Evolutionary conservation across 2,888 invertebrate species (phyloP).

Genomic region (Diarsia mendica): DNA sequence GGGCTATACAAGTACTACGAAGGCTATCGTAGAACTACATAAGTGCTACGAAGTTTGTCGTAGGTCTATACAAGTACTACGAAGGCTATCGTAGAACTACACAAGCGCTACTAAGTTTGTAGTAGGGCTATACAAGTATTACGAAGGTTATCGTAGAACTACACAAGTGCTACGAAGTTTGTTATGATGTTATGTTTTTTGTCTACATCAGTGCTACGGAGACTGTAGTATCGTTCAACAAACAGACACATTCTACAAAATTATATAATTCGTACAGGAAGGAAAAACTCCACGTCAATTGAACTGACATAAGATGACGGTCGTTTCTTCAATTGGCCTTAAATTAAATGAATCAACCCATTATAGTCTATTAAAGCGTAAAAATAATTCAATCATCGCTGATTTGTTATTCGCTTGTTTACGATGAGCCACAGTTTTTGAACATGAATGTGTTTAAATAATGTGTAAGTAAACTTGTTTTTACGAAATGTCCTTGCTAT

Average conservation of each 20-base stretch:
- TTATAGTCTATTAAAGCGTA: slow-evolving; percentile 13
- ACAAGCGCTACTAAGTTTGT: no score
- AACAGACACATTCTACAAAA: not conserved
- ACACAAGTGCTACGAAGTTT: no score
- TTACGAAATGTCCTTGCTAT: no score
- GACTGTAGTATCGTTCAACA: not conserved
- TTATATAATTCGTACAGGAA: not conserved
- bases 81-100: not conserved
- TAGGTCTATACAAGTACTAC: not conserved
- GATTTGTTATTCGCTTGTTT: not conserved
- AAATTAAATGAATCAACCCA: slow-evolving; percentile 22
- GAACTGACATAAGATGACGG: not conserved
- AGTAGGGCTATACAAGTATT: no score
- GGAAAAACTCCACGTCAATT: not conserved
- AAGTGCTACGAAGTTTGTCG: not conserved
- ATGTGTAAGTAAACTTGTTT: no score
- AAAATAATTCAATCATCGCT: slow-evolving; percentile 17
- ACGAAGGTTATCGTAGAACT: no score
- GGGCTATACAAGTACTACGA: not conserved
- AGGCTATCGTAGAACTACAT: not conserved
- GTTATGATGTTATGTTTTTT: no score
- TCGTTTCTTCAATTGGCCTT: slow-evolving; percentile 19
- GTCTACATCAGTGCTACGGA: not conserved
- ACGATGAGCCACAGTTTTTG: no score
- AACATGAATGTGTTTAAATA: not conserved